Evolutionary conservation across 2,113 vertebrate species (phyloP).

Genomic region (Macquaria ambigua): DNA sequence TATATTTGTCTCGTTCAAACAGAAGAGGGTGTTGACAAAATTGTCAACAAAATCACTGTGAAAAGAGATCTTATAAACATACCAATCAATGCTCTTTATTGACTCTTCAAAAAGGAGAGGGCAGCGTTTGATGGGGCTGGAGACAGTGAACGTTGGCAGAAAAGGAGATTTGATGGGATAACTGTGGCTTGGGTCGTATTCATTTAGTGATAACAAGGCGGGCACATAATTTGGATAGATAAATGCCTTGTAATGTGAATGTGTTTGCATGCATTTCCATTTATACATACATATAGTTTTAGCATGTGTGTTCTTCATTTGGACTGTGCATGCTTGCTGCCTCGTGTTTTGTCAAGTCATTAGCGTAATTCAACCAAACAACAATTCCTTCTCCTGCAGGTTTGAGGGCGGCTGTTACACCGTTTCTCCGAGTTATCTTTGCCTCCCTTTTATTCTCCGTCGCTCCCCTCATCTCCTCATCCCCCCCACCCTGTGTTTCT

Average conservation of each 20-base stretch:
- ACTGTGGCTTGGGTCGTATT: slow-evolving; percentile 6
- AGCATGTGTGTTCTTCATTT: neutral
- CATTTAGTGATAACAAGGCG: slow-evolving; percentile 33
- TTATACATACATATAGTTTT: neutral
- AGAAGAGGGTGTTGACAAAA: slow-evolving; percentile 54
- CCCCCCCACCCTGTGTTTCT: slow-evolving; percentile 45
- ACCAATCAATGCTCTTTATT: slow-evolving; percentile 60
- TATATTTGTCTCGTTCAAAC: slow-evolving; percentile 69
- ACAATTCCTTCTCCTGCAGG: slow-evolving; percentile 44
- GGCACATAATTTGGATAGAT: neutral
- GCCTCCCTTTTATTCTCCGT: slow-evolving; percentile 55
- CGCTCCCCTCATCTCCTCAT: slow-evolving; percentile 43
- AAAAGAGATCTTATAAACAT: slow-evolving; percentile 41
- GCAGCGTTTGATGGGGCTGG: slow-evolving; percentile 18
- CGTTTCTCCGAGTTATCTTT: slow-evolving; percentile 41
- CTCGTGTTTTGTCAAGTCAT: neutral
- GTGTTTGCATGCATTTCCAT: neutral
- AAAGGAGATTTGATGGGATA: slow-evolving; percentile 31
- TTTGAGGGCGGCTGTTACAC: slow-evolving; percentile 26
- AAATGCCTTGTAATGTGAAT: neutral
- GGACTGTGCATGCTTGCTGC: neutral
- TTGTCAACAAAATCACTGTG: slow-evolving; percentile 57
- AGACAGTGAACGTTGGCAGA: slow-evolving; percentile 21
- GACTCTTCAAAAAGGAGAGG: slow-evolving; percentile 45
- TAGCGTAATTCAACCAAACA: slow-evolving; percentile 7